Evolutionary conservation across 2,888 invertebrate genomes (phyloP), one percentile per base, ranked within the genome.

Genomic region (Hydroisotoma schaefferi): DNA sequence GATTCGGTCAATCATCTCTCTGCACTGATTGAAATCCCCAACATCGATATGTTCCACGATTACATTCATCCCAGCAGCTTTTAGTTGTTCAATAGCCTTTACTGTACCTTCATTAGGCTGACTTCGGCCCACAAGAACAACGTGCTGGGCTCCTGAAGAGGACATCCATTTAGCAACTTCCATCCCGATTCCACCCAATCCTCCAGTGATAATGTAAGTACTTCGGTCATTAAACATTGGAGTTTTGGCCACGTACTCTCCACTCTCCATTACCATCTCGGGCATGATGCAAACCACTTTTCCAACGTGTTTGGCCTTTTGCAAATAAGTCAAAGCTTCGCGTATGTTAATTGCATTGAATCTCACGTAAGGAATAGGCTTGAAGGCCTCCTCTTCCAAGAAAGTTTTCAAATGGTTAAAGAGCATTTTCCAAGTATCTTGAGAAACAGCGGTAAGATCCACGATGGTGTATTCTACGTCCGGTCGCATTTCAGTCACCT

Each of bases 121-220:
- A 18, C 33, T 55, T 56, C 66, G 51, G 6, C 63, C 57, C 1
- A 29, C 55, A 1, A 66, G 27, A 8, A 63, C 40, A 10, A 66
- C 12, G 29, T 62, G 23, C 23, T 59, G 55, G 2, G 63, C 66
- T 18, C 66, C 66, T 3, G 38, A 47, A 4, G 29, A 15, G 15
- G 57, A 18, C 66, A 66, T 66, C 60, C 61, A 66, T 38, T 66
- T 60, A 2, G 55, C 37, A 1, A 66, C 60, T 27, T 57, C 60
- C 18, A 66, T 51, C 3, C 66, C 66, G 12, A 66, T 59, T 1
- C 63, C 66, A 22, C 66, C 66, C 23, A 66, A 55, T n/a, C 66
- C 66, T 37, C 66, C 66, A 23, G 63, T 66, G 20, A 66, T 63
- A 1, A 66, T 28, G 27, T 66, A 66, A 2, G 60, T 66, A 18